A percentile compares a stretch with the other conserved stretches of the same genome.
Conservation (phyloP, 2,797 vertebrate species). For the Lates japonicus region DNA sequence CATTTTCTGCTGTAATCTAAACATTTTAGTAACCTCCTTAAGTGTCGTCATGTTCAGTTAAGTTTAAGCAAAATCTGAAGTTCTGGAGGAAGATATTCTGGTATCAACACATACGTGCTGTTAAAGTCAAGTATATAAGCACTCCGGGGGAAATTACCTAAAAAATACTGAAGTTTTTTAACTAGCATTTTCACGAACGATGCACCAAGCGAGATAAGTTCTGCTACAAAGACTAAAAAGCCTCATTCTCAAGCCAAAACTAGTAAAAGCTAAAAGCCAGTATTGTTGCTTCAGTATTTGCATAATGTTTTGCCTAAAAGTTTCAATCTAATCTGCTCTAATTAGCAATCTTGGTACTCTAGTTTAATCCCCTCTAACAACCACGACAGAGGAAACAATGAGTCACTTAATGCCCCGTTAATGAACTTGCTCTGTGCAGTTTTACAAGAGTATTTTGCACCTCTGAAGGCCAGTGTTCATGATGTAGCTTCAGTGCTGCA, state of each 20-base stretch:
- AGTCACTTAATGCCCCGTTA: background rate
- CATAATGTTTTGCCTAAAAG: background rate
- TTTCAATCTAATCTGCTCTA: background rate
- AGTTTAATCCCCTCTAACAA: background rate
- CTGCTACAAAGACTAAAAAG: background rate
- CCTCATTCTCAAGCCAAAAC: conserved; percentile 1
- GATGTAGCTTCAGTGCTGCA: conserved; percentile 12
- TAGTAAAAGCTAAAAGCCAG: background rate
- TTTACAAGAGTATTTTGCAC: too few species aligned
- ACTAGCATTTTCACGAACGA: background rate
- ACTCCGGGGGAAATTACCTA: background rate
- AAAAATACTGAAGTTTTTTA: background rate
- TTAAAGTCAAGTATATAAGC: background rate
- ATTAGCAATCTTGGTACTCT: background rate
- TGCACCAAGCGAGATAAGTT: background rate
- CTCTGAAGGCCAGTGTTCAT: too few species aligned
- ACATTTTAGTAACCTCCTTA: background rate
- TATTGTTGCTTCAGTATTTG: background rate
- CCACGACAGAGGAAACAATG: background rate
- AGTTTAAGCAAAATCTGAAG: too few species aligned
- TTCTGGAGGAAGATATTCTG: background rate
- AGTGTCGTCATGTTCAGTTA: too few species aligned
- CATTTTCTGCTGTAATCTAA: too few species aligned
- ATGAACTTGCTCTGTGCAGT: background rate
- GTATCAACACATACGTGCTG: too few species aligned